phyloP scores from a whole-genome alignment of 1,140 invertebrate species.

The Frieseomelitta varia region DNA sequence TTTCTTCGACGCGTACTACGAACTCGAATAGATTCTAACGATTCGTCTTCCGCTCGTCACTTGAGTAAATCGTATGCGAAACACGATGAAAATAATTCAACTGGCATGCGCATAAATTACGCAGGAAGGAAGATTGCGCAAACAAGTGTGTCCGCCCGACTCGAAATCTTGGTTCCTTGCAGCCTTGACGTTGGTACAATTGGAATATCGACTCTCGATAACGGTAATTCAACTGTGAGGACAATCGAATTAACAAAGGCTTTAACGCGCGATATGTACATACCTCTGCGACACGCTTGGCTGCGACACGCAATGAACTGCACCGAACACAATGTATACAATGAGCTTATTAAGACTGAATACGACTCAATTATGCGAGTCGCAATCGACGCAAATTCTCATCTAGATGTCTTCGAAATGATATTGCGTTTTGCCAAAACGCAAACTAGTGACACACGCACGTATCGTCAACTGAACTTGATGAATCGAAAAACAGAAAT shows the following conservation, averaged over 20 bases:
- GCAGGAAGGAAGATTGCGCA: not conserved
- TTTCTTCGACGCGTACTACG: not conserved
- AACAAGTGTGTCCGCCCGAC: not conserved
- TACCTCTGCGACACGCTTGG: not conserved
- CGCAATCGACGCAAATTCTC: constrained; percentile 26
- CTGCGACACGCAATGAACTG: constrained; percentile 12
- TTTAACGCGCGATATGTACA: not conserved
- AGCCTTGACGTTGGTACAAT: not conserved
- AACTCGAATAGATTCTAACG: not conserved
- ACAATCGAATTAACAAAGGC: constrained; percentile 14
- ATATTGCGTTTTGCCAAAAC: no score
- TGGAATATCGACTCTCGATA: constrained; percentile 3
- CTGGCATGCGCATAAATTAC: not conserved
- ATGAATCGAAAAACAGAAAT: not conserved
- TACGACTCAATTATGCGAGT: constrained; percentile 35
- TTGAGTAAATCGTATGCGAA: not conserved
- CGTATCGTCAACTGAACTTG: not conserved
- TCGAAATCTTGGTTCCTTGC: not conserved
- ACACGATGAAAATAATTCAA: not conserved
- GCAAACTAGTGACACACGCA: not conserved
- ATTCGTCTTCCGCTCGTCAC: not conserved
- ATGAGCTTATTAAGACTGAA: constrained; percentile 48
- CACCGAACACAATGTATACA: constrained; percentile 6
- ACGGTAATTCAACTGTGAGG: constrained; percentile 34
- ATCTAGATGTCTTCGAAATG: constrained; percentile 3